Percentiles rank a stretch among this genome's conserved stretches.
Conservation (phyloP, 2,797 vertebrate species). For the Parauchenoglanis ngamensis region DNA sequence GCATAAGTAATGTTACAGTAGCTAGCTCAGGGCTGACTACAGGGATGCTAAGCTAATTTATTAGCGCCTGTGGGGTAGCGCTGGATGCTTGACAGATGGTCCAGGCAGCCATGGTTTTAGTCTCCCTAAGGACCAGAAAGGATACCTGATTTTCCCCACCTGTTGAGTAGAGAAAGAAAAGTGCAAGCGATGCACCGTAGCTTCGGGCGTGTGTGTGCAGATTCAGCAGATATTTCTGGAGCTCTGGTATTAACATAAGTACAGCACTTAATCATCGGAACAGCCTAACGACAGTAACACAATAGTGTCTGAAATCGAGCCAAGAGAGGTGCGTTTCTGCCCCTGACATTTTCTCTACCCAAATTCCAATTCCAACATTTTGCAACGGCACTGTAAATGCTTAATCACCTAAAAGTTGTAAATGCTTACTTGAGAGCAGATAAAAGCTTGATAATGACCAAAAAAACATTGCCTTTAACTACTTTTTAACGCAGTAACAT, state of each 20-base stretch:
- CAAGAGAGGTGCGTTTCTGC: conserved; percentile 32
- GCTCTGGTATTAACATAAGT: conserved; percentile 67
- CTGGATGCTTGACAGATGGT: conserved; percentile 67
- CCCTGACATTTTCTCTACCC: background rate
- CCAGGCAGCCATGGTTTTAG: conserved; percentile 44
- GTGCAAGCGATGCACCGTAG: conserved; percentile 58
- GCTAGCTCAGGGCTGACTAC: conserved; percentile 54
- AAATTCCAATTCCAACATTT: too few relatives aligned
- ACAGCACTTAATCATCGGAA: conserved; percentile 63
- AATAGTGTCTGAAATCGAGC: conserved; percentile 56
- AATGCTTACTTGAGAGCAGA: too few relatives aligned
- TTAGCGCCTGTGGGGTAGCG: conserved; percentile 66
- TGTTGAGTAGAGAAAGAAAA: conserved; percentile 57
- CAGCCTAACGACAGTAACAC: conserved; percentile 12
- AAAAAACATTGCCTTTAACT: background rate
- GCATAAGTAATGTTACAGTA: background rate
- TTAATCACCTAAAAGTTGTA: background rate
- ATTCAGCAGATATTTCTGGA: conserved; percentile 68
- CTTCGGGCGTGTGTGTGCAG: conserved; percentile 51
- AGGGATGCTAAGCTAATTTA: conserved; percentile 68
- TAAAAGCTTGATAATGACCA: conserved; percentile 51
- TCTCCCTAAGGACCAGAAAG: background rate
- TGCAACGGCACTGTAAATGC: background rate
- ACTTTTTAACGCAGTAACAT: background rate
- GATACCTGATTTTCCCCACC: conserved; percentile 49